phyloP scores from a whole-genome alignment of 2,888 invertebrate genomes.

The Agrotis exclamationis region DNA sequence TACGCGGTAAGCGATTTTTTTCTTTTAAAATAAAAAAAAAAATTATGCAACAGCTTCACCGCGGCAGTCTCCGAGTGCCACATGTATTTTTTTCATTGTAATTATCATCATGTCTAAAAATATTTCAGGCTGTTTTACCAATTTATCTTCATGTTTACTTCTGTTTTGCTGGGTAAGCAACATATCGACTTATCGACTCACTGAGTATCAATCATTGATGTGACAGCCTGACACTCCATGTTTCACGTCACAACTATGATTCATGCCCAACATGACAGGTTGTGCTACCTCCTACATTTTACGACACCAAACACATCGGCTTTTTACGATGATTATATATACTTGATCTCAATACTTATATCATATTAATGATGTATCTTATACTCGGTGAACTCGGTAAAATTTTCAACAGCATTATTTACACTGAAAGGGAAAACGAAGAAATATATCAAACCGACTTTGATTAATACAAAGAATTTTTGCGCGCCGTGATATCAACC shows the following conservation, averaged over 20 bases:
- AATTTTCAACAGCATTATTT: conserved; percentile 27
- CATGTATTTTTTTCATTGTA: too few relatives aligned
- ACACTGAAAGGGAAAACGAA: conserved; percentile 23
- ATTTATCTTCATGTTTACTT: not conserved
- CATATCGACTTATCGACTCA: conserved; percentile 10
- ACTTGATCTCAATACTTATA: conserved; percentile 28
- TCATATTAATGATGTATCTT: conserved; percentile 21
- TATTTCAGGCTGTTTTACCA: conserved; percentile 1
- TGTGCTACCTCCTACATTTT: conserved; percentile 25
- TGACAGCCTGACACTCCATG: conserved; percentile 39
- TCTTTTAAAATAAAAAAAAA: too few relatives aligned
- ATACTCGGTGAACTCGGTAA: too few relatives aligned
- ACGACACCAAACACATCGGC: conserved; percentile 28
- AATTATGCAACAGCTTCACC: too few relatives aligned
- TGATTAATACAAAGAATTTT: conserved; percentile 66
- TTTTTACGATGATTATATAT: conserved; percentile 55
- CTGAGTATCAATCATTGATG: conserved; percentile 48
- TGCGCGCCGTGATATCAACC: conserved; percentile 64
- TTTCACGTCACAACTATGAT: conserved; percentile 47
- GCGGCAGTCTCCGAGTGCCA: too few relatives aligned
- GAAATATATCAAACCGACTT: conserved; percentile 43
- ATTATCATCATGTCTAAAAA: not conserved
- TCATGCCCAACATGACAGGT: conserved; percentile 39
- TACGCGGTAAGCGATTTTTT: too few relatives aligned
- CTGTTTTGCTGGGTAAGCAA: conserved; percentile 6